These are phyloP conservation scores for Lates japonicus DNA, from an alignment of 2,797 vertebrate genomes.

Conservation along the genomic window DNA sequence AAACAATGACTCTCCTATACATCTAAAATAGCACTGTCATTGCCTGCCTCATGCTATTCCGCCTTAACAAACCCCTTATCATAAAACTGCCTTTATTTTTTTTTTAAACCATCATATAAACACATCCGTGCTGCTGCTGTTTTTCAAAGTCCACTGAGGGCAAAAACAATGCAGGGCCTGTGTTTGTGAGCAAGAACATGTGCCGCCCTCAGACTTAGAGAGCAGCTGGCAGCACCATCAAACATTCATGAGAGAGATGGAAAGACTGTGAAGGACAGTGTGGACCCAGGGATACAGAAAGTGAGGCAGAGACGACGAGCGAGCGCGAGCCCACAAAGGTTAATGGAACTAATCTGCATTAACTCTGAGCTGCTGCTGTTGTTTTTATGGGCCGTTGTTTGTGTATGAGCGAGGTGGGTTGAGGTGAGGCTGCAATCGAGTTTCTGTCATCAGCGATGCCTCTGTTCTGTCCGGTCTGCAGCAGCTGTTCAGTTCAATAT, in stretches of 20 bases:
- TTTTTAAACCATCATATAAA: not conserved
- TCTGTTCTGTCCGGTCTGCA: slow-evolving; percentile 24
- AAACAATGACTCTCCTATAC: slow-evolving; percentile 49
- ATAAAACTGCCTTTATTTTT: not conserved
- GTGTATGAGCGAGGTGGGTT: slow-evolving; percentile 27
- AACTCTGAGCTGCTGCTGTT: slow-evolving; percentile 52
- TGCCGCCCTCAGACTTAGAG: slow-evolving; percentile 73
- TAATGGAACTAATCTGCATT: slow-evolving; percentile 66
- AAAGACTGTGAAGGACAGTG: slow-evolving; percentile 75
- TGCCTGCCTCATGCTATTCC: not conserved
- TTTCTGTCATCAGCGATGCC: slow-evolving; percentile 45
- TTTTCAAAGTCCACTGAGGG: slow-evolving; percentile 52
- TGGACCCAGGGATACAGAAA: slow-evolving; percentile 57
- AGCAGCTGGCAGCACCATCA: slow-evolving; percentile 83
- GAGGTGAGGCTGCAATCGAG: slow-evolving; percentile 54
- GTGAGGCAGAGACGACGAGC: slow-evolving; percentile 41
- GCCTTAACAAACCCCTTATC: slow-evolving; percentile 7
- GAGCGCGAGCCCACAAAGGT: slow-evolving; percentile 53
- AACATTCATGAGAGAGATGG: slow-evolving; percentile 85
- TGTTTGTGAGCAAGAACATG: slow-evolving; percentile 73
- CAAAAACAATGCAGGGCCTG: slow-evolving; percentile 58
- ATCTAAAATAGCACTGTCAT: slow-evolving; percentile 44
- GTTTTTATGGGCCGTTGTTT: slow-evolving; percentile 39
- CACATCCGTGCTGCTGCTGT: slow-evolving; percentile 30
- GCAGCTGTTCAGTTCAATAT: slow-evolving; percentile 39